phyloP scores from a whole-genome alignment of 2,888 invertebrate genomes.

The Calameuta pallipes region DNA sequence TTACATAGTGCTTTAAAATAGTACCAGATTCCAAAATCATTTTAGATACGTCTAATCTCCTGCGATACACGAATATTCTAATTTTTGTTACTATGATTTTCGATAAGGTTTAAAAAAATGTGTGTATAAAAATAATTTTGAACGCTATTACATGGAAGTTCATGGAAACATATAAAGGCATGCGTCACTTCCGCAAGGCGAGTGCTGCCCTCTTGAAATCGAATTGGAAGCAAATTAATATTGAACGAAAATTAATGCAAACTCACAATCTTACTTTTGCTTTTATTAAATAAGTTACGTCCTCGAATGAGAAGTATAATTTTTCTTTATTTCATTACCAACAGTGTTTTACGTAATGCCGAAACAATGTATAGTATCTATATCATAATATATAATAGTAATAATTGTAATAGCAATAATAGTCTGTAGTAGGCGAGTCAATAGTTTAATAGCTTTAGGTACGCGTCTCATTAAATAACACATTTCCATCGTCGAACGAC shows the following conservation, averaged over 20 bases:
- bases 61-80: not conserved
- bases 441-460: conserved; percentile 53
- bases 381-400: conserved; percentile 43
- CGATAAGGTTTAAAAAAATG: not conserved
- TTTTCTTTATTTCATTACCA: conserved; percentile 58
- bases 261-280: not conserved
- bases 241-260: not conserved
- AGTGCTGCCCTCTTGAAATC: not conserved
- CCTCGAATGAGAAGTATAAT: conserved; percentile 51
- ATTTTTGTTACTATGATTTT: not conserved
- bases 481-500: not conserved
- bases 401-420: conserved; percentile 54
- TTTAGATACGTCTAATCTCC: not conserved
- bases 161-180: not conserved
- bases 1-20: not conserved
- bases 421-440: conserved; percentile 56
- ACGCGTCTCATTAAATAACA: conserved; percentile 32
- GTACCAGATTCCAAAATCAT: not conserved
- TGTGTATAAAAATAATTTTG: not conserved
- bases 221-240: not conserved
- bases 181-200: not conserved
- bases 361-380: conserved; percentile 58
- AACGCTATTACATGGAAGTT: not conserved
- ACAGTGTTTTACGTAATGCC: conserved; percentile 57
- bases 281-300: not conserved